Evolutionary conservation across 2,888 invertebrate genomes (phyloP), one percentile per base, ranked within the genome.

Genomic region (Epistrophella euchroma): DNA sequence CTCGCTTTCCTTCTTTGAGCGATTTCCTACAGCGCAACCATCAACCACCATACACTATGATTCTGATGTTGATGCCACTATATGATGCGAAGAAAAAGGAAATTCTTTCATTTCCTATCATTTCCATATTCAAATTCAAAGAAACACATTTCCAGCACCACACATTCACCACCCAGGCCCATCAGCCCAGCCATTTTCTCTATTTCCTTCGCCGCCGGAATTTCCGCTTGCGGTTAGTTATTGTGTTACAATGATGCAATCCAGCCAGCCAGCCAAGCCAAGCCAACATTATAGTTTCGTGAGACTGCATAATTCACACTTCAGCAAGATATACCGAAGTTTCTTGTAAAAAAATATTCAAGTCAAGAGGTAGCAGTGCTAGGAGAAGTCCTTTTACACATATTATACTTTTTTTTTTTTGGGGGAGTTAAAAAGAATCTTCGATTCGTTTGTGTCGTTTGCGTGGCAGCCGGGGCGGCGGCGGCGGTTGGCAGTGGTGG

Each of bases 81-180:
- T 13, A 45, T 52, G 28, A 25, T 71, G 17, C 40, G 35, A 52
- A 52, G 50, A 68, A 68, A 78, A 72, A 78, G 82, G 78, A 78
- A 82, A 78, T 86, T 86, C 86, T 82, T 86, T 86, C 86, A 86
- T 86, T 86, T 86, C 86, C 86, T 86, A 78, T 82, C 82, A 86
- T 86, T 86, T 86, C 86, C 86, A 86, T 86, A 86, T 86, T 86
- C 82, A 86, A 86, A 82, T 86, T 82, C 82, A 75, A 71, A 72
- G 74, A 45, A 71, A 82, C 74, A 81, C 81, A 81, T 68, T 81
- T 58, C 28, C 74, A 76, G 64, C 60, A 55, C 72, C 72, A 72
- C 58, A 17, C n/a, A n/a, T 0, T 45, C n/a, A 40, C 43, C 4
- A 35, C n/a, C 2, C 10, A 22, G 28, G 17, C 17, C 13, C 37